Evolutionary conservation across 92 coral and sea anemone genomes (phyloP), one percentile per base, ranked within the genome.

Genomic region (Porites rus): DNA sequence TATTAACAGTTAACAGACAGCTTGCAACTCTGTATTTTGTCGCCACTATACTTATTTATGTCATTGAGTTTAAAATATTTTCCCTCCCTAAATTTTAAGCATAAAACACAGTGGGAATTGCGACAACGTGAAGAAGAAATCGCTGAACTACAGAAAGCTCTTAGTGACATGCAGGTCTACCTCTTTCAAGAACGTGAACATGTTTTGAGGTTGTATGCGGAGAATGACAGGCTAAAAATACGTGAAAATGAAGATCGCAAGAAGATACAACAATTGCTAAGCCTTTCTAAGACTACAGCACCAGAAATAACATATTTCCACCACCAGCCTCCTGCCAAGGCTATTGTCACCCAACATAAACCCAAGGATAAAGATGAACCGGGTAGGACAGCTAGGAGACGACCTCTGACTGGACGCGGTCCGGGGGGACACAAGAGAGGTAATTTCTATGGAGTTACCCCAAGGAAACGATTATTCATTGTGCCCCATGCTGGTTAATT

Each of bases 361-460:
- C 81, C 91, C n/a, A 70, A 24, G 53, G 83, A 75, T 22, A 61
- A 61, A 54, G 86, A 85, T 65, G 52, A 46, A 16, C 76, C 64
- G 56, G 60, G 81, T 74, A 67, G 31, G 84, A 74, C 66, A 81
- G 53, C 68, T 6, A 67, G 89, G 12, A 84, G 70, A 61, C 68
- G 67, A 68, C 65, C 87, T 31, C 63, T 93, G 28, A 81, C 85
- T 19, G 99, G 98, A 14, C 92, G 99, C 66, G 99, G 99, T 14
- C 99, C 99, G 59, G 99, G 99, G 4, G 99, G 99, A 12, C 99
- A 97, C 76, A 97, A 93, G 86, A 93, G 91, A 93, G 98, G 99
- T 94, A 59, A 50, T 16, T 16, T 8, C 20, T 43, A 25, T 38
- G 71, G 31, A n/a, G 10, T 56, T 43, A 3, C 25, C 64, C 9